These are phyloP conservation scores for Eclectus roratus DNA, from an alignment of 2,113 vertebrate genomes.

Conservation along the genomic window DNA sequence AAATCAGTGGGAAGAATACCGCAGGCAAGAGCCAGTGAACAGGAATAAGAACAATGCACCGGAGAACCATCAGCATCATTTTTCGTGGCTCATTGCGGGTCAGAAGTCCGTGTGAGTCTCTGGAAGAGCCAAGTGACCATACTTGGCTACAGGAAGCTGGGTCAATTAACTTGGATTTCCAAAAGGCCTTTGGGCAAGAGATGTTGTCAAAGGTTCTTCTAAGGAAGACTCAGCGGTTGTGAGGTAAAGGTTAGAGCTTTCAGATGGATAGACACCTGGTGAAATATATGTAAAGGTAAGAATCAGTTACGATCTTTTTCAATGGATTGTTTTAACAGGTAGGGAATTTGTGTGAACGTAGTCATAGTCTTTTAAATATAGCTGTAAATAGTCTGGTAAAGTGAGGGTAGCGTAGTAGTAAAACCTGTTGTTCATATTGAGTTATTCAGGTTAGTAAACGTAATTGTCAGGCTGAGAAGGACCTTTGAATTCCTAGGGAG, in stretches of 20 bases:
- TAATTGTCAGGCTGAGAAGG: background rate
- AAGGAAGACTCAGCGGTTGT: background rate
- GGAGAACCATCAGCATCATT: background rate
- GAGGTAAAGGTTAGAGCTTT: background rate
- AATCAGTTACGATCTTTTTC: background rate
- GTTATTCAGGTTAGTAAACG: background rate
- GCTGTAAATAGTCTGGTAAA: background rate
- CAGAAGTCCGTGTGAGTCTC: background rate
- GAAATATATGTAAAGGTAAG: background rate
- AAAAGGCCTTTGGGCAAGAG: background rate
- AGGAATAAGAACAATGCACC: fast-evolving
- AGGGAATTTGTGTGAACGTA: background rate
- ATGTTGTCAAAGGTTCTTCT: background rate
- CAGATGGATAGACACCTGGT: background rate
- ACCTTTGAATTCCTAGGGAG: background rate
- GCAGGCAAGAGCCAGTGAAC: background rate
- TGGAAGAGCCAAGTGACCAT: background rate
- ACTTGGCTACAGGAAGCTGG: background rate
- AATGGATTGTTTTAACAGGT: background rate
- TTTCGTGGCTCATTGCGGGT: background rate
- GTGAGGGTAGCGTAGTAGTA: fast-evolving
- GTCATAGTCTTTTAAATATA: background rate
- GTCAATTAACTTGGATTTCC: background rate
- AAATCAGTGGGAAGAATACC: background rate
- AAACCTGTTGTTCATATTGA: background rate